A percentile compares a stretch with the other conserved stretches of the same genome.
phyloP scores from a whole-genome alignment of 2,113 vertebrate genomes.

The Amblyopsis rosae region DNA sequence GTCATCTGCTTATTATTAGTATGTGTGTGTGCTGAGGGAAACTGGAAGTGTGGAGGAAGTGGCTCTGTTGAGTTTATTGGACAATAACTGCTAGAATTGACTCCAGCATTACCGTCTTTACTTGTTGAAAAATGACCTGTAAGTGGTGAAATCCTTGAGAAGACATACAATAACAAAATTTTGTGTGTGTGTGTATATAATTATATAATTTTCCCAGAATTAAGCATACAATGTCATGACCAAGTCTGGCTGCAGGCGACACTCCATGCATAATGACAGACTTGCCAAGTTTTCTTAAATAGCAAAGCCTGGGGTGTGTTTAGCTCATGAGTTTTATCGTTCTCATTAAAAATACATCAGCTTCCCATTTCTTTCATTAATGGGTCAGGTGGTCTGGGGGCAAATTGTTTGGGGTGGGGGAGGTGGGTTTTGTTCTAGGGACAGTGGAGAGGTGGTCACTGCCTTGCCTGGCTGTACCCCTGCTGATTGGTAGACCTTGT shows the following conservation, averaged over 20 bases:
- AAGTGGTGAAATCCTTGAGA: conserved; percentile 10
- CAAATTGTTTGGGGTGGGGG: conserved; percentile 30
- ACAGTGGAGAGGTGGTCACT: conserved; percentile 39
- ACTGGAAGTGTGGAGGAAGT: conserved; percentile 53
- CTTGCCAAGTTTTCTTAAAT: conserved; percentile 38
- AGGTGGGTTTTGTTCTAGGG: conserved; percentile 22
- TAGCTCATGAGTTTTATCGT: conserved; percentile 61
- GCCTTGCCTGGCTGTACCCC: conserved; percentile 47
- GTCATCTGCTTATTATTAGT: conserved; percentile 44
- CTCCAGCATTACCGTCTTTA: conserved; percentile 26
- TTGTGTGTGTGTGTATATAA: background rate
- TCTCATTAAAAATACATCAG: conserved; percentile 69
- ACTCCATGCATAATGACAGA: conserved; percentile 18
- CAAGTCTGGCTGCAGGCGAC: conserved; percentile 40
- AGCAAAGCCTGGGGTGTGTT: conserved; percentile 48
- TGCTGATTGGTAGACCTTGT: conserved; percentile 62
- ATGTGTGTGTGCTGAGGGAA: conserved; percentile 35
- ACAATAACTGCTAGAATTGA: conserved; percentile 40
- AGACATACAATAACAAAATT: too few species aligned
- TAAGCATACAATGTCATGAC: conserved; percentile 38
- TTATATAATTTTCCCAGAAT: conserved; percentile 40
- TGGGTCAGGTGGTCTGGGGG: conserved; percentile 59
- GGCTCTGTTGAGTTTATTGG: conserved; percentile 37
- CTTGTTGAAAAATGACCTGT: conserved; percentile 29
- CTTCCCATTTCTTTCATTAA: conserved; percentile 60